phyloP scores from a whole-genome alignment of 2,113 vertebrate genomes.

The Oophaga pumilio region DNA sequence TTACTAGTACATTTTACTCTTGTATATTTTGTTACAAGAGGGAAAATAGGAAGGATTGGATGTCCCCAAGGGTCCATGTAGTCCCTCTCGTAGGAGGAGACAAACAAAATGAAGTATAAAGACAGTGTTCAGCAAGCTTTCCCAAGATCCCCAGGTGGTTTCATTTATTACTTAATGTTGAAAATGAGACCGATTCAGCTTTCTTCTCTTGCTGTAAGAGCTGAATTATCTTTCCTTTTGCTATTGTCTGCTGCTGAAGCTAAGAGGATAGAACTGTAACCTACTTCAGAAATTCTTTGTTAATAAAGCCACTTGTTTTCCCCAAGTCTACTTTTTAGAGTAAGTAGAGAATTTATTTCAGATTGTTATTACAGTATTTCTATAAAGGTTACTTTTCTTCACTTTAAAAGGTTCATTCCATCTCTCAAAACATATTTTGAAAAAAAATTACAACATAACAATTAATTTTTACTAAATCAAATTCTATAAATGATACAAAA shows the following conservation, averaged over 20 bases:
- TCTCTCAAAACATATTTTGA: conserved; percentile 61
- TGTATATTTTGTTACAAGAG: conserved; percentile 78
- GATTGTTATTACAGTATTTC: conserved; percentile 32
- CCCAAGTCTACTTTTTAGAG: conserved; percentile 8
- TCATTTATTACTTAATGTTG: conserved; percentile 78
- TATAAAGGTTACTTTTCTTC: conserved; percentile 56
- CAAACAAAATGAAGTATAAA: conserved; percentile 72
- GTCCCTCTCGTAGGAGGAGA: conserved; percentile 71
- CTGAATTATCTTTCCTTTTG: conserved; percentile 71
- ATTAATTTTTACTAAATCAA: too few relatives aligned
- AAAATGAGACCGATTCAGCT: conserved; percentile 73
- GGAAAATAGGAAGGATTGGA: conserved; percentile 74
- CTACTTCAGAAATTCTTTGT: conserved; percentile 67
- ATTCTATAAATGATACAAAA: too few relatives aligned
- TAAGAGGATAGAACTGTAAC: conserved; percentile 70
- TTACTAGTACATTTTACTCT: conserved; percentile 70
- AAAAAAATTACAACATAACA: conserved; percentile 20
- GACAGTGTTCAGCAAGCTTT: conserved; percentile 71
- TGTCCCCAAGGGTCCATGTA: conserved; percentile 71
- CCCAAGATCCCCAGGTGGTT: conserved; percentile 86
- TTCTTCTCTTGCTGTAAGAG: conserved; percentile 67
- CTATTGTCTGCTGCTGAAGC: conserved; percentile 69
- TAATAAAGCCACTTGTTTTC: conserved; percentile 31
- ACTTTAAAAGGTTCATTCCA: background rate
- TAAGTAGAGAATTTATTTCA: conserved; percentile 36